Base-by-base conservation (phyloP, 2,888 invertebrate species). In the Chydorus sphaericus region DNA sequence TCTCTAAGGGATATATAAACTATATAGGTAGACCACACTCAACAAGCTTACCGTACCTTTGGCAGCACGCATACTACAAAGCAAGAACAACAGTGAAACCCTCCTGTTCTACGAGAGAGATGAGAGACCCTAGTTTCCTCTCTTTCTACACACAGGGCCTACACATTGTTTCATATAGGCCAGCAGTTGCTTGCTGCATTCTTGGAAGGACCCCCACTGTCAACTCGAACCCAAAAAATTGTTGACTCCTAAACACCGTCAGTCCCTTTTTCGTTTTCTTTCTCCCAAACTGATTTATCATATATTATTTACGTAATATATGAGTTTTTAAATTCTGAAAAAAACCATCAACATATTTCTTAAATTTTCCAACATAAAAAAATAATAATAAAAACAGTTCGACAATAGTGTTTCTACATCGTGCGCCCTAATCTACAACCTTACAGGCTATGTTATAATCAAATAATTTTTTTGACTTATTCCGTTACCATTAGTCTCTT, bases 151-250 rank as follows among this genome's bases (percentile, higher is more conserved):
- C 44, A 44, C 44, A 26, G 20, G 20, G 44, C 26, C 26, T 39
- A 18, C 44, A 44, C 44, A 26, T 44, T 44, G 44, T 44, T 44
- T 44, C 44, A 44, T 23, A 44, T 44, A 44, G 44, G 23, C 44
- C 20, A 44, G 44, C n/a, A n/a, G n/a, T n/a, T n/a, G n/a, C n/a
- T n/a, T n/a, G n/a, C 20, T 26, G 44, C 44, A 44, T 44, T 44
- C 44, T 44, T 44, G 44, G 10, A 20, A 20, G 44, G 44, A 44
- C 44, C 44, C 44, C 44, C 44, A 44, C 44, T 44, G 44, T 44
- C 44, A 44, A 44, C 44, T 44, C 44, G 20, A 44, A 44, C 44
- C 44, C 44, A 44, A 44, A 26, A 44, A 44, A 44, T 44, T n/a
- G 23, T 44, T 26, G 44, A 44, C 44, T 44, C 44, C 44, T 44